Percentiles rank a stretch among this genome's conserved stretches.
Conservation (phyloP, 1,140 invertebrate genomes). For the Drosophila tani region DNA sequence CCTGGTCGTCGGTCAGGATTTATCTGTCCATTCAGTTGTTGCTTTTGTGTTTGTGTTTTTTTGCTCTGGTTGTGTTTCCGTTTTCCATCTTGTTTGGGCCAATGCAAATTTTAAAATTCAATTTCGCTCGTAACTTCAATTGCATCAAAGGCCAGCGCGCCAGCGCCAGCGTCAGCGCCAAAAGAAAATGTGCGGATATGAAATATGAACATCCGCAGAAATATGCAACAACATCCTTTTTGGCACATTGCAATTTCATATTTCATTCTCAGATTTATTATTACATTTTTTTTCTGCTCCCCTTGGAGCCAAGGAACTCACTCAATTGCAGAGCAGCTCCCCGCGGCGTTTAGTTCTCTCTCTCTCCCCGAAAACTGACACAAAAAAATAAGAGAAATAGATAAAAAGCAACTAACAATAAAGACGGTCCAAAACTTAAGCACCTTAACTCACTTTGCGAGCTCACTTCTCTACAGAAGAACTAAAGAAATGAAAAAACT, state of each 20-base stretch:
- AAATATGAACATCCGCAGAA: constrained; percentile 40
- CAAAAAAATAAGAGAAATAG: constrained; percentile 41
- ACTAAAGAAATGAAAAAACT: constrained; percentile 18
- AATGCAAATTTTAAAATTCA: constrained; percentile 80
- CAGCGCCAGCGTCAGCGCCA: constrained; percentile 11
- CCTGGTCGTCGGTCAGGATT: constrained; percentile 50
- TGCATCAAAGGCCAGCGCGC: constrained; percentile 46
- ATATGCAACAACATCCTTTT: constrained; percentile 38
- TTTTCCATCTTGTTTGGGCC: constrained; percentile 41
- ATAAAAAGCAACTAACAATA: constrained; percentile 51
- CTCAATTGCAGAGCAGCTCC: constrained; percentile 30
- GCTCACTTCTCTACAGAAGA: constrained; percentile 8
- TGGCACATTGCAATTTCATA: constrained; percentile 41
- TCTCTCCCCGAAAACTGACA: constrained; percentile 30
- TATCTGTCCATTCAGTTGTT: constrained; percentile 61
- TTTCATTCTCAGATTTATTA: constrained; percentile 53
- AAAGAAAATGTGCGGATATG: constrained; percentile 39
- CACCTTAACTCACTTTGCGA: constrained; percentile 67
- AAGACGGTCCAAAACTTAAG: constrained; percentile 59
- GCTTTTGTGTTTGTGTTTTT: constrained; percentile 12
- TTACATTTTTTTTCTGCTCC: constrained; percentile 25
- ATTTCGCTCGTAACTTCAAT: constrained; percentile 64
- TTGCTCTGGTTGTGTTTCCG: constrained; percentile 11
- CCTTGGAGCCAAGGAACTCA: constrained; percentile 3
- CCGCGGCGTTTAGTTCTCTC: constrained; percentile 47